phyloP scores from a whole-genome alignment of 2,113 vertebrate species.

The Clupea harengus region DNA sequence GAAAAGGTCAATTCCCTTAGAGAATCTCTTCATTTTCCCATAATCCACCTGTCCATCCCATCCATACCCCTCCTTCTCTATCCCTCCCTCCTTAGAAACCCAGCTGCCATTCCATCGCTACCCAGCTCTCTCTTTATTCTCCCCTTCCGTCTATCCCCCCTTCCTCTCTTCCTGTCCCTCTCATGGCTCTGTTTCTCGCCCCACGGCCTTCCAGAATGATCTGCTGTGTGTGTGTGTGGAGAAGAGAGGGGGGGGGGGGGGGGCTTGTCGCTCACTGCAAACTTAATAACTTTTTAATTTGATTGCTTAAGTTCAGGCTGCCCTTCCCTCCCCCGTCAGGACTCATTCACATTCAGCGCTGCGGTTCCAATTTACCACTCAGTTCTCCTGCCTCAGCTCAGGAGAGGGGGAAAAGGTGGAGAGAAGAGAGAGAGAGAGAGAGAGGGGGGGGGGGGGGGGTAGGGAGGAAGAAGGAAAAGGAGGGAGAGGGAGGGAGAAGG shows the following conservation, averaged over 20 bases:
- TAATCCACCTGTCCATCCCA: neutral
- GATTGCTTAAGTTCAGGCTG: slow-evolving; percentile 73
- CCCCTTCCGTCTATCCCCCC: neutral
- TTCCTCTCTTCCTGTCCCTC: neutral
- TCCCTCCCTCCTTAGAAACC: slow-evolving; percentile 13
- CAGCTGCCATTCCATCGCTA: too few species aligned
- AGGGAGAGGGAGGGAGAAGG: slow-evolving; percentile 49
- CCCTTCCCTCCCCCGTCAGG: slow-evolving; percentile 51
- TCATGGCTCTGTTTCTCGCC: slow-evolving; percentile 8
- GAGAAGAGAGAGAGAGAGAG: slow-evolving; percentile 8
- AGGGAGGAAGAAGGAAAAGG: slow-evolving; percentile 37
- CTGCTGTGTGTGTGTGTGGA: neutral
- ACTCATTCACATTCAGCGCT: slow-evolving; percentile 69
- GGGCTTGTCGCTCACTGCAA: slow-evolving; percentile 60
- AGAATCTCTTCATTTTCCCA: too few species aligned
- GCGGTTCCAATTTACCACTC: slow-evolving; percentile 68
- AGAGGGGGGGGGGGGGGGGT: neutral
- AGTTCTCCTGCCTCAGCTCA: slow-evolving; percentile 51
- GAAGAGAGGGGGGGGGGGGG: neutral
- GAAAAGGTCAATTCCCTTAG: too few species aligned
- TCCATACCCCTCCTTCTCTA: neutral
- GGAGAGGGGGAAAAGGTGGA: neutral
- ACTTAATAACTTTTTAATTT: slow-evolving; percentile 75
- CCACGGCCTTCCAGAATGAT: slow-evolving; percentile 24
- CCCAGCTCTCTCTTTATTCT: neutral